Evolutionary conservation across 2,113 vertebrate genomes (phyloP).

Genomic region (Neopipo cinnamomea): DNA sequence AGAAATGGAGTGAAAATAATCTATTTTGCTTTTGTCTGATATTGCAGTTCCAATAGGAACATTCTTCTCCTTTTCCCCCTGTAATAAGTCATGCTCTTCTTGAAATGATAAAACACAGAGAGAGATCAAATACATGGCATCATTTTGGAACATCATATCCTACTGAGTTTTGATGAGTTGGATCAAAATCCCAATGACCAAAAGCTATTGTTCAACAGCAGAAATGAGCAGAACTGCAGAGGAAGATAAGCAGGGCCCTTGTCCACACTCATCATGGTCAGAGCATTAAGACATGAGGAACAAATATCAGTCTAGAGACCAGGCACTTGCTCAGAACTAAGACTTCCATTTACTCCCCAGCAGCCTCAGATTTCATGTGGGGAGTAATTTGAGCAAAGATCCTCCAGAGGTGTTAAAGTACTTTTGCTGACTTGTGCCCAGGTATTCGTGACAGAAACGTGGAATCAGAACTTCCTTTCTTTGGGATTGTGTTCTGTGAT

Average conservation of each 20-base stretch:
- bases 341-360: not conserved
- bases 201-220: not conserved
- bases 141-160: not conserved
- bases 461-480: not conserved
- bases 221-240: not conserved
- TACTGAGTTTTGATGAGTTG: not conserved
- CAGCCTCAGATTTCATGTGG: not conserved
- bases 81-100: not conserved
- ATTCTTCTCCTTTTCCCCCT: not conserved
- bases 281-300: not conserved
- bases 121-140: not conserved
- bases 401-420: not conserved
- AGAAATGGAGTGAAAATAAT: conserved; percentile 27
- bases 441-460: not conserved
- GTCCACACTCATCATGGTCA: not conserved
- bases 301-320: not conserved
- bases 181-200: not conserved
- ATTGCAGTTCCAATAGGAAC: not conserved
- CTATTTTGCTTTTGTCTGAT: not conserved
- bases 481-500: not conserved
- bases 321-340: not conserved
- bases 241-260: not conserved
- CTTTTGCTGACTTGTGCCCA: not conserved
- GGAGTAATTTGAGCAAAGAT: not conserved
- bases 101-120: not conserved